A percentile compares a stretch with the other conserved stretches of the same genome.
These are phyloP conservation scores for Drosophila multiciliata DNA, from an alignment of 2,888 invertebrate genomes.

Conservation along the genomic window DNA sequence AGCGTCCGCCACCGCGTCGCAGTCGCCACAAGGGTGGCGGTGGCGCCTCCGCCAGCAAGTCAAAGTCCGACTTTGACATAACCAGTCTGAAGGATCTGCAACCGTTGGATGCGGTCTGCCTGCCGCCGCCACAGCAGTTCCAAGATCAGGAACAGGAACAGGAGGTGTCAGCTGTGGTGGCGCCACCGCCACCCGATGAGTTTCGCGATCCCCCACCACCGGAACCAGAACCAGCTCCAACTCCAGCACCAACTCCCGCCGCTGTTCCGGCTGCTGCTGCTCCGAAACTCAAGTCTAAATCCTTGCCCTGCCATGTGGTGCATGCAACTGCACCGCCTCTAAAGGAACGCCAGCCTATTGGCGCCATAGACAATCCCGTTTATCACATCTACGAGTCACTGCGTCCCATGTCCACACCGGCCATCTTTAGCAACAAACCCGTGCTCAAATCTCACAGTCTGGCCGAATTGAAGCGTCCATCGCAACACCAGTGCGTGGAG, in stretches of 20 bases:
- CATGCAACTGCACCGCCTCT: conserved; percentile 59
- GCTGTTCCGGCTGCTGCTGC: conserved; percentile 4
- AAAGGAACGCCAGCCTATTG: conserved; percentile 78
- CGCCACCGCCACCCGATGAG: conserved; percentile 90
- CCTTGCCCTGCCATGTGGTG: conserved; percentile 42
- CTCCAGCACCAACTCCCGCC: conserved; percentile 5
- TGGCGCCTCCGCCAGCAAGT: conserved; percentile 79
- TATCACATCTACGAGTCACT: conserved; percentile 93
- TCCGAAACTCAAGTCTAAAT: conserved; percentile 37
- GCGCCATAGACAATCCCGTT: conserved; percentile 89
- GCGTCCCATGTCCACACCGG: conserved; percentile 81
- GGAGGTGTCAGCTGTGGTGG: conserved; percentile 83
- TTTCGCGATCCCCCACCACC: conserved; percentile 87
- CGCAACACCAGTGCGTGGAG: conserved; percentile 64
- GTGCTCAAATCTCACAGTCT: conserved; percentile 81
- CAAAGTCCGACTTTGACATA: conserved; percentile 87
- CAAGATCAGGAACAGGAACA: conserved; percentile 93
- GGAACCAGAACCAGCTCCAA: conserved; percentile 38
- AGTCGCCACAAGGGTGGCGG: conserved; percentile 53
- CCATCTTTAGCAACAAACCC: conserved; percentile 79
- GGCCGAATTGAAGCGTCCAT: conserved; percentile 77
- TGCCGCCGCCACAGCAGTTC: conserved; percentile 93
- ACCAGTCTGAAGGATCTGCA: conserved; percentile 87
- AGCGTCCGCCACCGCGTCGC: conserved; percentile 69
- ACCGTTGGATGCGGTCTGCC: conserved; percentile 89